These are phyloP conservation scores for Malthinus seriepunctatus DNA, from an alignment of 2,888 invertebrate genomes.

Conservation along the genomic window DNA sequence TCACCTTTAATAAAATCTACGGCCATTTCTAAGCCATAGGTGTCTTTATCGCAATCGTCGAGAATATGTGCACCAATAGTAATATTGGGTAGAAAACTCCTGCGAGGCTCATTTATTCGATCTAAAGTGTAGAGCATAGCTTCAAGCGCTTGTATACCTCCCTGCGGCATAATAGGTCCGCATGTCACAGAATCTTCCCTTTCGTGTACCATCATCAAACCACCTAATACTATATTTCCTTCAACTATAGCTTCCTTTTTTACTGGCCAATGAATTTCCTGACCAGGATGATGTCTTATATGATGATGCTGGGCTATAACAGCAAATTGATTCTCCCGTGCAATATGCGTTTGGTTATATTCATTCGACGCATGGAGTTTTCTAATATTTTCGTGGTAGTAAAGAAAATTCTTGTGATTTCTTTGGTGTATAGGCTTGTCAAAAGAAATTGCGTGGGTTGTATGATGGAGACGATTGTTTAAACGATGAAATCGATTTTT, in stretches of 20 bases:
- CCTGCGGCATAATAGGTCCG: slow-evolving; percentile 93
- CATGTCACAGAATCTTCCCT: slow-evolving; percentile 86
- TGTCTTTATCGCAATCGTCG: slow-evolving; percentile 95
- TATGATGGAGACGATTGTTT: not conserved
- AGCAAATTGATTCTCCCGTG: slow-evolving; percentile 8
- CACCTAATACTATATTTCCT: slow-evolving; percentile 87
- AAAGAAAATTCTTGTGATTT: slow-evolving; percentile 11
- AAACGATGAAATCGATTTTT: not conserved
- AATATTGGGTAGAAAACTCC: slow-evolving; percentile 75
- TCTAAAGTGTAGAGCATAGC: slow-evolving; percentile 92
- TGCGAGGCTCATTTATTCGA: slow-evolving; percentile 68
- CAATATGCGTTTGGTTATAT: slow-evolving; percentile 17
- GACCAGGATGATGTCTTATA: slow-evolving; percentile 21
- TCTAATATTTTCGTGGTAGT: slow-evolving; percentile 17
- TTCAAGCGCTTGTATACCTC: slow-evolving; percentile 85
- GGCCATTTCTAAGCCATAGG: slow-evolving; percentile 93
- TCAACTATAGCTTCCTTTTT: slow-evolving; percentile 86
- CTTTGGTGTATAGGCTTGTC: slow-evolving; percentile 7
- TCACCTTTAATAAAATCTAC: slow-evolving; percentile 96
- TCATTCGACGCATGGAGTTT: slow-evolving; percentile 5
- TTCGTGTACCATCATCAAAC: slow-evolving; percentile 95
- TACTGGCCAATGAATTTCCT: slow-evolving; percentile 70
- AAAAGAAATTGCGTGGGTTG: not conserved
- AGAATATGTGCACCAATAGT: slow-evolving; percentile 85
- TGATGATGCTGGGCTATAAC: slow-evolving; percentile 16